phyloP scores from a whole-genome alignment of 2,113 vertebrate genomes.

The Gadus chalcogrammus region DNA sequence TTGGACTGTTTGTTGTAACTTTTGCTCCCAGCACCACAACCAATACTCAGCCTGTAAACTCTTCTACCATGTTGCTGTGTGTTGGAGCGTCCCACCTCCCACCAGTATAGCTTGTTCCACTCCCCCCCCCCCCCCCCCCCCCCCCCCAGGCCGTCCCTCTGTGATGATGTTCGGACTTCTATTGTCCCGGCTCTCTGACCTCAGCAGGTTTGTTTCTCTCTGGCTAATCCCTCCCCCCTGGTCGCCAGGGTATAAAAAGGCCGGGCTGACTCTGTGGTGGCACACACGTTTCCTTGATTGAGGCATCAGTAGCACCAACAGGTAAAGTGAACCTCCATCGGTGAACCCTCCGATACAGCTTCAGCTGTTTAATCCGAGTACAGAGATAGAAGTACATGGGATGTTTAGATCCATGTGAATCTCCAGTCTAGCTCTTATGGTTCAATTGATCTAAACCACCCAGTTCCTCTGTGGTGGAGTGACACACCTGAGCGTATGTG shows the following conservation, averaged over 20 bases:
- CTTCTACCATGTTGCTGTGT: no score
- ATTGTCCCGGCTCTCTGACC: conserved; percentile 67
- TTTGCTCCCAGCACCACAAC: no score
- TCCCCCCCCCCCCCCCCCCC: not conserved
- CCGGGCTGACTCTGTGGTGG: conserved; percentile 34
- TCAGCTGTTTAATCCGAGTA: no score
- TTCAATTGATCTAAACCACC: no score
- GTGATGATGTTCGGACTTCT: conserved; percentile 73
- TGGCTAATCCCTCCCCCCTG: conserved; percentile 66
- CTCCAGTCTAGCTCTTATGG: no score
- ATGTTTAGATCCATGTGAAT: no score
- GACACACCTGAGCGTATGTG: not conserved
- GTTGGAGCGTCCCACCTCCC: no score
- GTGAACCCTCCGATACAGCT: no score
- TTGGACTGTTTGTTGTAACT: no score
- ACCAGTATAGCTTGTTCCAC: not conserved
- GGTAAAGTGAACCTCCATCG: conserved; percentile 48
- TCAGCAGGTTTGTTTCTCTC: conserved; percentile 72
- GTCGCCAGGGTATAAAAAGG: conserved; percentile 77
- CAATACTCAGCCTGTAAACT: no score
- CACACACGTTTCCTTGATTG: conserved; percentile 69
- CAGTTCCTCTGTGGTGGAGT: no score
- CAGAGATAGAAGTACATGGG: no score
- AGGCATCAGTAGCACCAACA: conserved; percentile 64
- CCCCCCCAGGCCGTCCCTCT: conserved; percentile 35